These are phyloP conservation scores for Bombus sibiricus DNA, from an alignment of 1,140 invertebrate species.

Conservation along the genomic window DNA sequence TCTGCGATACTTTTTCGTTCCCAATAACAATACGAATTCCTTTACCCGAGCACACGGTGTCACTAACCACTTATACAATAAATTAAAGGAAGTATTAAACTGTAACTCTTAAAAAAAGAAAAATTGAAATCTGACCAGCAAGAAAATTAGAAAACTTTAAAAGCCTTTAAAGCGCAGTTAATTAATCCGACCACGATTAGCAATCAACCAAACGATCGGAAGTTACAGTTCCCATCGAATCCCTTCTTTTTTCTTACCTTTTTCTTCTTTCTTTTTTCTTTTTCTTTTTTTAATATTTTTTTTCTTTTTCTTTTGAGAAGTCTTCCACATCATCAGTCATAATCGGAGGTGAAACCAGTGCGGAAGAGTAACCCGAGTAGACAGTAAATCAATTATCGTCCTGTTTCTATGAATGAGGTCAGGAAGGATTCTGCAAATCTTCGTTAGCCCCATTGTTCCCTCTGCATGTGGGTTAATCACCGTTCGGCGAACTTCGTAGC, in stretches of 20 bases:
- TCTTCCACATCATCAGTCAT: slow-evolving; percentile 14
- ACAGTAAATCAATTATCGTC: slow-evolving; percentile 49
- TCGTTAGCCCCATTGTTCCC: slow-evolving; percentile 49
- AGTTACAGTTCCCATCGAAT: background rate
- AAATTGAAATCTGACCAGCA: background rate
- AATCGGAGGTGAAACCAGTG: background rate
- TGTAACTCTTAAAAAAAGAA: too few species aligned
- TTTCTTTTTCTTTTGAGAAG: too few species aligned
- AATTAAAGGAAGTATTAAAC: too few species aligned
- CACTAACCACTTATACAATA: too few species aligned
- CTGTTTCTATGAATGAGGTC: slow-evolving; percentile 21
- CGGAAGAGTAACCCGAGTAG: background rate
- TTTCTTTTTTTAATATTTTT: background rate
- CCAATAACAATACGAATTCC: too few species aligned
- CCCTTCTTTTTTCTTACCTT: background rate
- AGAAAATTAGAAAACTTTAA: too few species aligned
- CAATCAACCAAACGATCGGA: background rate
- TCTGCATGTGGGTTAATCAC: slow-evolving; percentile 50
- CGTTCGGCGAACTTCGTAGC: slow-evolving; percentile 35
- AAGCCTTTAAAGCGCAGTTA: background rate
- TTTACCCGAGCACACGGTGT: too few species aligned
- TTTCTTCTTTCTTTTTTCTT: too few species aligned
- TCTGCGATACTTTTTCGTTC: too few species aligned
- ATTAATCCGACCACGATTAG: background rate
- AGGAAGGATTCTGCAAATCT: slow-evolving; percentile 43